These are phyloP conservation scores for Brachyalestes nurse DNA, from an alignment of 2,797 vertebrate genomes.

Conservation along the genomic window DNA sequence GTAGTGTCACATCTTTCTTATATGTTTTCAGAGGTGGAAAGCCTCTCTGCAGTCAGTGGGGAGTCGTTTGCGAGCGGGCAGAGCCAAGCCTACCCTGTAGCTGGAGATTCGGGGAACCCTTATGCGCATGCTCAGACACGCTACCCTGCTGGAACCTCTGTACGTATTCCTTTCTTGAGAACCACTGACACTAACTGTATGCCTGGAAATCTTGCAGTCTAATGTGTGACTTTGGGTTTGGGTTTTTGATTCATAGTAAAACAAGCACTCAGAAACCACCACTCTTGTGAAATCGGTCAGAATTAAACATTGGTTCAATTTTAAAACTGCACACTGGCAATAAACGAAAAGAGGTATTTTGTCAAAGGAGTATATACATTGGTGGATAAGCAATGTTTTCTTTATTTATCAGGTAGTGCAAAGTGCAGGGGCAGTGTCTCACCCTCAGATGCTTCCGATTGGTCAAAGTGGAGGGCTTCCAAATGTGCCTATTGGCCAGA, in stretches of 20 bases:
- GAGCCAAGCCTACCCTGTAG: constrained; percentile 75
- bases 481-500: constrained; percentile 72
- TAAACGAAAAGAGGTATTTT: constrained; percentile 6
- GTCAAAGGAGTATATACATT: constrained; percentile 5
- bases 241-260: not conserved
- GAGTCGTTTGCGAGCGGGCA: constrained; percentile 77
- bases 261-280: constrained; percentile 27
- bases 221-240: not conserved
- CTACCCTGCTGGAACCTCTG: constrained; percentile 67
- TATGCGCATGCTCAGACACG: constrained; percentile 68
- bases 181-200: not conserved
- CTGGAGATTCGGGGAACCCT: constrained; percentile 70
- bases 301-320: not conserved
- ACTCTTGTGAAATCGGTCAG: constrained; percentile 29
- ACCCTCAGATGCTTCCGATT: constrained; percentile 72
- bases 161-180: constrained; percentile 61
- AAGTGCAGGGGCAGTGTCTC: constrained; percentile 62
- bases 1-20: not conserved
- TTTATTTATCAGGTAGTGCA: constrained; percentile 62
- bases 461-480: constrained; percentile 71
- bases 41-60: constrained; percentile 73
- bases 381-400: constrained; percentile 43
- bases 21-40: constrained; percentile 68
- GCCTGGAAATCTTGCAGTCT: not conserved
- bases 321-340: constrained; percentile 18